Evolutionary conservation across 2,888 invertebrate species (phyloP).

Genomic region (Phaonia tiefii): DNA sequence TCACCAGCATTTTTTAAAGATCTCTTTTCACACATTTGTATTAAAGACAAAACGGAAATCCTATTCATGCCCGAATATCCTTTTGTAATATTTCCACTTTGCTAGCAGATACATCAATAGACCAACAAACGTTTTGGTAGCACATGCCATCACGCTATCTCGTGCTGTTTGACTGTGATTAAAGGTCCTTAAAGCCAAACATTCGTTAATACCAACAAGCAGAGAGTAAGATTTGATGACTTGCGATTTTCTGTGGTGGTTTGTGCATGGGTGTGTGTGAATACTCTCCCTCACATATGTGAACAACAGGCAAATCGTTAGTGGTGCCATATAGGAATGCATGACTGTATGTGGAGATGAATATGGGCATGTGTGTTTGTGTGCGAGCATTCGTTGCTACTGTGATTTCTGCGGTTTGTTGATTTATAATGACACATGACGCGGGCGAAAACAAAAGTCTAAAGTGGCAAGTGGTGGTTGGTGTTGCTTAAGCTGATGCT

Average conservation of each 20-base stretch:
- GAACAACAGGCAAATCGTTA: not conserved
- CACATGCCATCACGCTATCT: not conserved
- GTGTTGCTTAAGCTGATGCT: not conserved
- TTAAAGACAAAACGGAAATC: not conserved
- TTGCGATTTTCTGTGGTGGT: constrained; percentile 38
- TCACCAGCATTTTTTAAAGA: too few species aligned
- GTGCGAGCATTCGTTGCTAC: constrained; percentile 41
- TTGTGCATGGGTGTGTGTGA: constrained; percentile 15
- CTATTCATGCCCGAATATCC: constrained; percentile 6
- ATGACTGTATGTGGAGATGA: not conserved
- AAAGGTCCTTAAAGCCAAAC: constrained; percentile 51
- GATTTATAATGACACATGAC: constrained; percentile 65
- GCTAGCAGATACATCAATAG: not conserved
- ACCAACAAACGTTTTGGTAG: constrained; percentile 23
- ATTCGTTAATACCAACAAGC: constrained; percentile 35
- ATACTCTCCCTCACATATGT: not conserved
- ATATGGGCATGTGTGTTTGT: not conserved
- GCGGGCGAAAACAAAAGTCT: constrained; percentile 22
- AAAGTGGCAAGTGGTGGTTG: constrained; percentile 5
- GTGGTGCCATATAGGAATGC: not conserved
- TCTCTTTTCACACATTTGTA: too few species aligned
- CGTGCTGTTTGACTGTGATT: constrained; percentile 13
- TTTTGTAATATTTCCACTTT: constrained; percentile 29
- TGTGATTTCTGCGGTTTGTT: constrained; percentile 62
- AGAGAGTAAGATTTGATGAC: constrained; percentile 50